Evolutionary conservation across 2,888 invertebrate genomes (phyloP).

Genomic region (Cryptocephalus moraei): DNA sequence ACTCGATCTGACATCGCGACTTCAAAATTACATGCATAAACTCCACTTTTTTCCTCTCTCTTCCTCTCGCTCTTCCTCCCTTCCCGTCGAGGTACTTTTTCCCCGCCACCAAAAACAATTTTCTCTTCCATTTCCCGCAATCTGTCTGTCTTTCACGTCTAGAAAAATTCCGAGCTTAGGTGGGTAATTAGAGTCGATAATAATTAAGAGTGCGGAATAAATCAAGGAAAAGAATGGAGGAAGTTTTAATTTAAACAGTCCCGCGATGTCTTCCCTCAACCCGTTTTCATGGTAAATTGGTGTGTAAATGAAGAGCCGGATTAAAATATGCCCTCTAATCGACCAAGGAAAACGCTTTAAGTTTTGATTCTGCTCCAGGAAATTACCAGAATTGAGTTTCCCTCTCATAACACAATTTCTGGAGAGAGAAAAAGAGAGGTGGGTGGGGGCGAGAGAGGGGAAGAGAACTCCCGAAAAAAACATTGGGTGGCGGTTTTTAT

Average conservation of each 20-base stretch:
- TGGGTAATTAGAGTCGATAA: slow-evolving; percentile 38
- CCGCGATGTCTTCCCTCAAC: slow-evolving; percentile 11
- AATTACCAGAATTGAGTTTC: slow-evolving; percentile 6
- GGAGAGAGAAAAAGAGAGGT: neutral
- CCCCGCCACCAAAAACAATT: slow-evolving; percentile 32
- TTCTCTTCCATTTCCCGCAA: slow-evolving; percentile 40
- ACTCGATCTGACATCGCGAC: no score
- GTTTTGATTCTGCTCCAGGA: neutral
- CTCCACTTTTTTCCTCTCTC: no score
- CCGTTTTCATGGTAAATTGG: slow-evolving; percentile 21
- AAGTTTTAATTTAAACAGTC: slow-evolving; percentile 33
- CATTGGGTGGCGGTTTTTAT: no score
- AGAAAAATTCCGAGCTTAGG: slow-evolving; percentile 27
- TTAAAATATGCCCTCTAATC: slow-evolving; percentile 20
- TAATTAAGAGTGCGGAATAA: slow-evolving; percentile 35
- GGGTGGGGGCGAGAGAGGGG: no score
- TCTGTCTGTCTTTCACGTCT: slow-evolving; percentile 32
- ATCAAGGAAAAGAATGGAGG: slow-evolving; percentile 33
- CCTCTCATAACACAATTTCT: slow-evolving; percentile 6
- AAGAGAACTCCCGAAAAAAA: no score
- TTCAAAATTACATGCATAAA: no score
- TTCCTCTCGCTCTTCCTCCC: no score
- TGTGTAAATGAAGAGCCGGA: slow-evolving; percentile 22
- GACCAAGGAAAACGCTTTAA: slow-evolving; percentile 5
- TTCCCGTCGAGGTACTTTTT: no score